A percentile compares a stretch with the other conserved stretches of the same genome.
Evolutionary conservation across 2,797 vertebrate genomes (phyloP).

Genomic region (Pangasius larnaudii): DNA sequence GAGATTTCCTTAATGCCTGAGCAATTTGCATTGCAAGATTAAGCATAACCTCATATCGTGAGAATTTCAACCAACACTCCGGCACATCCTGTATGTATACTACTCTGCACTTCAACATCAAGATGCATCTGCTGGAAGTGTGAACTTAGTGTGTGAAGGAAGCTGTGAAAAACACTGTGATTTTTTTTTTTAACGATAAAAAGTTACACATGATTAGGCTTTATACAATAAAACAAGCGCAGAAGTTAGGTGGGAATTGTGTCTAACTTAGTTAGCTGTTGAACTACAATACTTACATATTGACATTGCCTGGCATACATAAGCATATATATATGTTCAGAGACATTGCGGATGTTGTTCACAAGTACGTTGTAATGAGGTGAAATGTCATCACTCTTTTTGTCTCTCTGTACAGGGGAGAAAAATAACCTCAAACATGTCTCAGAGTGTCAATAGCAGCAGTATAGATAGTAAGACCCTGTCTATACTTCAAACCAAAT

Average conservation of each 20-base stretch:
- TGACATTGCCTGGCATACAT: neutral
- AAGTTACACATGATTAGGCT: too few species aligned
- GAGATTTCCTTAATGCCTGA: conserved; percentile 27
- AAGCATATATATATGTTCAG: neutral
- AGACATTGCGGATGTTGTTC: neutral
- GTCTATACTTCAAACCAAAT: conserved; percentile 72
- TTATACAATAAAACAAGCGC: neutral
- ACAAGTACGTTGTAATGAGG: neutral
- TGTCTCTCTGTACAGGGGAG: conserved; percentile 35
- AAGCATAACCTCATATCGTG: conserved; percentile 20
- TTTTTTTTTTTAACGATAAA: neutral
- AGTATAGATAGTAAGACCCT: conserved; percentile 81
- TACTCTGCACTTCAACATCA: conserved; percentile 2
- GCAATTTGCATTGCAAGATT: neutral
- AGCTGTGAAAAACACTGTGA: neutral
- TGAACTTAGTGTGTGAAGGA: neutral
- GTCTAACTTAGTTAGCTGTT: neutral
- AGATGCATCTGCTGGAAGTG: neutral
- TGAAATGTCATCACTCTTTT: neutral
- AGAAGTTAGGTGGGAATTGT: neutral
- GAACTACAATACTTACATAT: neutral
- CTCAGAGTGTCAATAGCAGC: conserved; percentile 57
- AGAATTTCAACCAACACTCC: conserved; percentile 32
- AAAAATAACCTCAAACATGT: conserved; percentile 63
- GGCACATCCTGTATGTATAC: conserved; percentile 53